Base-by-base conservation (phyloP, 2,113 vertebrate species). In the Paramormyrops kingsleyae region DNA sequence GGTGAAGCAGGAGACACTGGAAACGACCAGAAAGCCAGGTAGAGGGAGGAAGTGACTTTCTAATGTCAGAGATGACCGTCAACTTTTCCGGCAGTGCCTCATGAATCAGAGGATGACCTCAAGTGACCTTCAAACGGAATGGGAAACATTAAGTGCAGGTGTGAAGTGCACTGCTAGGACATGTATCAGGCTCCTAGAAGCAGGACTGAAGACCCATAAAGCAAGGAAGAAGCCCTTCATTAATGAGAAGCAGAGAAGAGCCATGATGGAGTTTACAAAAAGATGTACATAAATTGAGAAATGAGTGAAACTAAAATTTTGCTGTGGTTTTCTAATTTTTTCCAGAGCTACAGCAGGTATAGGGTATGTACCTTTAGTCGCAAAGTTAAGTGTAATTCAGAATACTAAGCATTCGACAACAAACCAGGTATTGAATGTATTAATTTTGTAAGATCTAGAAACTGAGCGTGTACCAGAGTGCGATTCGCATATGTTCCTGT, bases 11-110 rank as follows among this genome's bases (percentile, higher is more conserved):
- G 15, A 53, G 17, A 53, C 4, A 19, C 52, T 19, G 17, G 17
- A 4, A 53, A 53, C 1, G 0, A 53, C 52, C 4, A 5, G 0
- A 53, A 19, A 53, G 17, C 17, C 0, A 0, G 0, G 52, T 0
- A 0, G 52, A 53, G 52, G 52, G 17, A 3, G 19, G 15, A 53
- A 19, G 52, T 4, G 17, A 53, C 52, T 53, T 19, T 53, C 3
- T 52, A 52, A 52, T 52, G 50, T 15, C 50, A 52, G 50, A 52
- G 15, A 52, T 17, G 13, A 50, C 49, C 3, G 13, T 52, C 13
- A 53, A 19, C 52, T 5, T 19, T 19, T 53, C 52, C 0, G 4
- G 0, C 52, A 53, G 52, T 19, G 52, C 4, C 52, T 19, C 52
- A 19, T 19, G 4, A 53, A 53, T 52, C 0, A 0, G 50, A 52